Evolutionary conservation across 1,140 invertebrate species (phyloP).

Genomic region (Pseudachorutes palmiensis): DNA sequence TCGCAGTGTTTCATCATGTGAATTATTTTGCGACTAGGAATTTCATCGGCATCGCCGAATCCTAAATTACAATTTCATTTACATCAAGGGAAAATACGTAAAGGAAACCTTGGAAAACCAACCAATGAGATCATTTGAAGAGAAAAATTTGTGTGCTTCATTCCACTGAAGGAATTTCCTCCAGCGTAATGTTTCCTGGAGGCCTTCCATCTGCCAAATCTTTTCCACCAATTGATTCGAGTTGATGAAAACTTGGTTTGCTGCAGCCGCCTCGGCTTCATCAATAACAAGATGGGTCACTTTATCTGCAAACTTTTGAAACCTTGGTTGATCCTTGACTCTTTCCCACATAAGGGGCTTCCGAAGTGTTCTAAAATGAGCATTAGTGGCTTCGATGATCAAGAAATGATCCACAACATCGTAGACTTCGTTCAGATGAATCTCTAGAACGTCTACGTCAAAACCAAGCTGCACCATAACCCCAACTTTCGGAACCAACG

Average conservation of each 20-base stretch:
- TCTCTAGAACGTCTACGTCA: constrained; percentile 19
- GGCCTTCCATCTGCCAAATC: constrained; percentile 11
- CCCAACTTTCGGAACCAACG: constrained; percentile 8
- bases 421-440: constrained; percentile 17
- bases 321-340: constrained; percentile 11
- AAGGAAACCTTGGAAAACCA: neutral
- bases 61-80: constrained; percentile 5
- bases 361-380: constrained; percentile 3
- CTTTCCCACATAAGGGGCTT: constrained; percentile 17
- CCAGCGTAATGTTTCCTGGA: constrained; percentile 17
- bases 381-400: constrained; percentile 18
- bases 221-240: neutral
- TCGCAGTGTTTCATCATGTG: constrained; percentile 15
- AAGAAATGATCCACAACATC: constrained; percentile 19
- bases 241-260: neutral
- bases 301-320: constrained; percentile 12
- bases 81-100: neutral
- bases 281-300: constrained; percentile 17
- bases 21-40: constrained; percentile 13
- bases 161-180: constrained; percentile 20
- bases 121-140: constrained; percentile 11
- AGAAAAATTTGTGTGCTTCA: constrained; percentile 12
- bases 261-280: neutral
- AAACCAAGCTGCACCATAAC: constrained; percentile 19
- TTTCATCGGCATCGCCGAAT: constrained; percentile 20